phyloP scores from a whole-genome alignment of 2,113 vertebrate genomes.

The Cavia porcellus region DNA sequence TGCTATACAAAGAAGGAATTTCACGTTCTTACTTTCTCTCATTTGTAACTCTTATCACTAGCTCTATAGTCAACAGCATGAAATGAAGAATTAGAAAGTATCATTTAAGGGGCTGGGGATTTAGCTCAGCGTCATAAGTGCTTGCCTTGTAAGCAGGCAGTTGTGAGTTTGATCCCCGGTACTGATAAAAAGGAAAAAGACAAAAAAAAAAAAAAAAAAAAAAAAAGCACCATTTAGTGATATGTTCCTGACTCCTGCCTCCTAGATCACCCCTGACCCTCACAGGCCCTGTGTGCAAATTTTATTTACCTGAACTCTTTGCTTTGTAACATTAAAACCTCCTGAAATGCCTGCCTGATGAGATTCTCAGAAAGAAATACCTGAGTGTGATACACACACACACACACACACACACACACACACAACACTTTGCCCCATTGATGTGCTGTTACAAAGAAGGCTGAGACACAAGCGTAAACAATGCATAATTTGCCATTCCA shows the following conservation, averaged over 20 bases:
- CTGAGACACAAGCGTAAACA: neutral
- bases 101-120: too few relatives aligned
- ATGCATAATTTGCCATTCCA: neutral
- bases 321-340: neutral
- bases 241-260: neutral
- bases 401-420: neutral
- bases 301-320: neutral
- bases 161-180: too few relatives aligned
- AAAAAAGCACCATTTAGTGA: neutral
- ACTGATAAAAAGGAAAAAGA: too few relatives aligned
- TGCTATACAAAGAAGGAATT: neutral
- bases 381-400: neutral
- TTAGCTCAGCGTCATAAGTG: too few relatives aligned
- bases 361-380: neutral
- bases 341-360: neutral
- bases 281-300: neutral
- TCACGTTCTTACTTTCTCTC: neutral
- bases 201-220: too few relatives aligned
- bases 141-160: too few relatives aligned
- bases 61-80: neutral
- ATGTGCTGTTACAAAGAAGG: neutral
- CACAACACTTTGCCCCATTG: neutral
- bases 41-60: neutral
- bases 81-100: neutral
- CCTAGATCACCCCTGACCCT: neutral